Conservation (phyloP, 1,140 invertebrate species). For the Stegodyphus mimosarum region DNA sequence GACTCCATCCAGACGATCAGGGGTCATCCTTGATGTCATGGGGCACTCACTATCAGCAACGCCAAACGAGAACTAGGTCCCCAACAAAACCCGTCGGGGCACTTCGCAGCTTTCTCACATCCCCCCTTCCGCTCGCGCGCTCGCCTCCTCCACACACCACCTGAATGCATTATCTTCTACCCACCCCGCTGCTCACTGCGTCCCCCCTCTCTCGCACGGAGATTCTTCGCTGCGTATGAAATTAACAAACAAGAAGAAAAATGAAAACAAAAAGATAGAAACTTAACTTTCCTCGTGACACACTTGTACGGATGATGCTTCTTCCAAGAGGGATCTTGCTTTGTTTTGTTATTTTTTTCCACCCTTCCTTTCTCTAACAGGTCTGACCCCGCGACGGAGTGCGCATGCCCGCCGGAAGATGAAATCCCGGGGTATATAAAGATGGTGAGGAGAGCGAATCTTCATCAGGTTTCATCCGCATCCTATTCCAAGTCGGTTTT, state of each 20-base stretch:
- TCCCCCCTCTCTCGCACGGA: neutral
- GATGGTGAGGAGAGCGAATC: neutral
- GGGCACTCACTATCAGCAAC: neutral
- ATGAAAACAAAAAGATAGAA: neutral
- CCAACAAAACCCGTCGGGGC: neutral
- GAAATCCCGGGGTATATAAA: neutral
- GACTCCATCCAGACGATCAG: neutral
- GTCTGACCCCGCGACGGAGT: neutral
- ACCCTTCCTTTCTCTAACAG: neutral
- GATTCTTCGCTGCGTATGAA: neutral
- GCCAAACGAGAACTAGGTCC: neutral
- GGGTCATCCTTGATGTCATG: neutral
- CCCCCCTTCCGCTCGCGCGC: neutral
- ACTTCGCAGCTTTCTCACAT: neutral
- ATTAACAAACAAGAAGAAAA: neutral
- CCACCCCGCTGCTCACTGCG: too few species aligned
- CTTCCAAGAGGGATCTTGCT: neutral
- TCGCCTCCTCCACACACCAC: neutral
- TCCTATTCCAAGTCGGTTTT: neutral
- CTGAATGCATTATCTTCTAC: neutral
- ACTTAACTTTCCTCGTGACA: neutral
- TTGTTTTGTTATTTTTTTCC: neutral
- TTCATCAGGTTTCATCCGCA: neutral
- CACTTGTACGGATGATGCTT: neutral
- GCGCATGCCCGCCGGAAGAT: neutral